Evolutionary conservation across 2,888 invertebrate genomes (phyloP).

Genomic region (Cheilosia urbana): DNA sequence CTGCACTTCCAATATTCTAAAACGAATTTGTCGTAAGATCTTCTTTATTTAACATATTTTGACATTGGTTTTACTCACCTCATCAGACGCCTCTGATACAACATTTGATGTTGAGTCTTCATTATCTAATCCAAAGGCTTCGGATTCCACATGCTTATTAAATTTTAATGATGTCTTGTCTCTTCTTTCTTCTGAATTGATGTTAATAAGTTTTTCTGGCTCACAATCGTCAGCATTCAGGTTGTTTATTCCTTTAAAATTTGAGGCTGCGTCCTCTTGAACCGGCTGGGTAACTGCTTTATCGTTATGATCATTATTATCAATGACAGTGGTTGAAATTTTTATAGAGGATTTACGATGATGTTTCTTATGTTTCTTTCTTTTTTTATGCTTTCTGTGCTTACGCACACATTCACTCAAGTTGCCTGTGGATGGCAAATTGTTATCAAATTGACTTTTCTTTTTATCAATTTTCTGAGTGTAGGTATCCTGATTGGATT

Average conservation of each 20-base stretch:
- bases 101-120: constrained; percentile 82
- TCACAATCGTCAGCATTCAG: not conserved
- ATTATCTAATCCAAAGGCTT: constrained; percentile 80
- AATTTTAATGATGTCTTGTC: not conserved
- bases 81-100: constrained; percentile 82
- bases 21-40: too few relatives aligned
- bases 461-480: constrained; percentile 62
- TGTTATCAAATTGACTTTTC: constrained; percentile 31
- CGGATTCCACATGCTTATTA: constrained; percentile 78
- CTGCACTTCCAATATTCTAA: too few relatives aligned
- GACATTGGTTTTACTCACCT: constrained; percentile 76
- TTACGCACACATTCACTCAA: constrained; percentile 84
- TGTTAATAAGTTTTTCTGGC: not conserved
- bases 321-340: constrained; percentile 40
- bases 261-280: not conserved
- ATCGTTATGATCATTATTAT: constrained; percentile 73
- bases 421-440: constrained; percentile 35
- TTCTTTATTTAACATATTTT: too few relatives aligned
- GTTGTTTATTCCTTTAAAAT: not conserved
- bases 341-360: constrained; percentile 84
- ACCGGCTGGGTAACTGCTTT: constrained; percentile 42
- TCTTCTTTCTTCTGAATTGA: not conserved
- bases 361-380: constrained; percentile 91
- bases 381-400: constrained; percentile 91
- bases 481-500: constrained; percentile 19